phyloP scores from a whole-genome alignment of 1,140 invertebrate species.

The Magallana gigas region DNA sequence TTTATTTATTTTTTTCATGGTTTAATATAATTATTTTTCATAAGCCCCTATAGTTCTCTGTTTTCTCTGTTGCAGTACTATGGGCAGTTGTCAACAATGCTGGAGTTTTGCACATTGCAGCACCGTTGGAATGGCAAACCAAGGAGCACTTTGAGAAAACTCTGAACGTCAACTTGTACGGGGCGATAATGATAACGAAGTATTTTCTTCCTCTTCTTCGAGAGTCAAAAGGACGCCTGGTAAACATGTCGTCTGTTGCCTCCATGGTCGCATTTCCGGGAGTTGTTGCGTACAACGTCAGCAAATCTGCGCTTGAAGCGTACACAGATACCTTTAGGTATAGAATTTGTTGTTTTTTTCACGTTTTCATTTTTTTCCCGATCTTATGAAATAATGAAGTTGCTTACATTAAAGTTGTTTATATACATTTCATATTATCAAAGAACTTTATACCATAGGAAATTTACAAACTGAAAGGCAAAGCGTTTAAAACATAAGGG shows the following conservation, averaged over 20 bases:
- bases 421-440: no score
- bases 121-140: constrained; percentile 54
- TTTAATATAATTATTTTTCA: no score
- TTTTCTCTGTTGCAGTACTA: constrained; percentile 50
- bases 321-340: constrained; percentile 43
- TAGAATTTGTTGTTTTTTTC: no score
- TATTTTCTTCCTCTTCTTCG: constrained; percentile 64
- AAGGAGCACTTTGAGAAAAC: constrained; percentile 55
- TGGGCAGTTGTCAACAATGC: constrained; percentile 70
- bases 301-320: constrained; percentile 26
- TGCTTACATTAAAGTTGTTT: no score
- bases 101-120: constrained; percentile 55
- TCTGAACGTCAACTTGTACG: constrained; percentile 61
- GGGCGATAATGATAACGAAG: constrained; percentile 58
- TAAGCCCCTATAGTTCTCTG: no score
- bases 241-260: constrained; percentile 60
- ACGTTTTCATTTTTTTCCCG: no score
- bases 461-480: no score
- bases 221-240: constrained; percentile 59
- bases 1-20: no score
- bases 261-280: constrained; percentile 46
- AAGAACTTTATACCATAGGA: no score
- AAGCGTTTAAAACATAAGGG: no score
- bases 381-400: no score
- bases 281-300: constrained; percentile 30